Conservation (phyloP, 2,797 vertebrate species). For the Gypaetus barbatus region DNA sequence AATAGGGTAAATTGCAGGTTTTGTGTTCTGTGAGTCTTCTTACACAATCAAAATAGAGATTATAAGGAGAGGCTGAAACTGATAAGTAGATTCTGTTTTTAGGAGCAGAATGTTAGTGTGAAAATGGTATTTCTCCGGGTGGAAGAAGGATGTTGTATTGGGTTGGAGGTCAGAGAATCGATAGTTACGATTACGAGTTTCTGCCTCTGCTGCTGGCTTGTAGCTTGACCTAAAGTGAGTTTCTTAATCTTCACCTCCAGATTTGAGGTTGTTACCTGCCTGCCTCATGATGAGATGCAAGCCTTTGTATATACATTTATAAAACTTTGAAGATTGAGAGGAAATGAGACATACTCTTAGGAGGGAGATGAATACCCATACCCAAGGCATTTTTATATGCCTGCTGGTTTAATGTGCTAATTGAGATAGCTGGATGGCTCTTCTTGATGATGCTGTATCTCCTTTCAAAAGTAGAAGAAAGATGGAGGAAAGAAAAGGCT, state of each 20-base stretch:
- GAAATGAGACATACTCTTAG: neutral
- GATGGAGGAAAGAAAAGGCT: neutral
- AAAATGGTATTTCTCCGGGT: neutral
- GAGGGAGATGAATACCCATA: neutral
- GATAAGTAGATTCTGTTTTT: neutral
- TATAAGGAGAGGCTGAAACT: neutral
- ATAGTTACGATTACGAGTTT: neutral
- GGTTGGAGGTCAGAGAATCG: neutral
- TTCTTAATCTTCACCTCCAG: neutral
- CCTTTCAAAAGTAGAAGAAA: neutral
- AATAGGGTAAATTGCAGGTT: conserved; percentile 19
- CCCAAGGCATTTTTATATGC: neutral
- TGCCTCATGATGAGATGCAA: neutral
- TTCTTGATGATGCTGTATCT: neutral
- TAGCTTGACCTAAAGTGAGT: neutral
- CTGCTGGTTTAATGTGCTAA: neutral
- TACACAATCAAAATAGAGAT: neutral
- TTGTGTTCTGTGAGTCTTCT: neutral
- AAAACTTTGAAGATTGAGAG: neutral
- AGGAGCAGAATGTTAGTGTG: neutral
- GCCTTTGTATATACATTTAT: neutral
- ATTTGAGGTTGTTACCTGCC: neutral
- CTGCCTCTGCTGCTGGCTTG: neutral
- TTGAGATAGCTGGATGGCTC: neutral
- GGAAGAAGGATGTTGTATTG: neutral